Conservation (phyloP, 2,888 invertebrate genomes). For the Prostheceraeus crozeri region DNA sequence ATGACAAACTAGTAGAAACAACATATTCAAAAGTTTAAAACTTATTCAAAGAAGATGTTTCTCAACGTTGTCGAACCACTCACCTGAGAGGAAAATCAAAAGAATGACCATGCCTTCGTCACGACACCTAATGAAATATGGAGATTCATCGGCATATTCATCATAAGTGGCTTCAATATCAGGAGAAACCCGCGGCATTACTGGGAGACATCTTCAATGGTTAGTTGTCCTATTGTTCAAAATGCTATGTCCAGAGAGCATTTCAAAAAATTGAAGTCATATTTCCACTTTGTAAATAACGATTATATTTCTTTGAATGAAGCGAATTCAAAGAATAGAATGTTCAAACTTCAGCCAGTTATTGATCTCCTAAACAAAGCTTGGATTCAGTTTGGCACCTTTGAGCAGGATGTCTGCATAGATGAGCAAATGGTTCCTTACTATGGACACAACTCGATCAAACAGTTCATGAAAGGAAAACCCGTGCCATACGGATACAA, state of each 20-base stretch:
- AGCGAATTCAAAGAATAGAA: neutral
- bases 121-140: neutral
- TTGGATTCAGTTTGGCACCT: neutral
- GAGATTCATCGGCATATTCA: constrained; percentile 5
- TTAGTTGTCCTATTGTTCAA: neutral
- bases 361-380: neutral
- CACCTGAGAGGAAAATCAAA: no score
- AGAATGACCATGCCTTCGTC: constrained; percentile 2
- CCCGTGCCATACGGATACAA: neutral
- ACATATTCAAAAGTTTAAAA: no score
- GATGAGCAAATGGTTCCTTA: constrained; percentile 13
- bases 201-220: constrained; percentile 8
- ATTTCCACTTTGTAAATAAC: neutral
- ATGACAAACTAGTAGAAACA: no score
- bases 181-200: neutral
- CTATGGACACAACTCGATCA: neutral
- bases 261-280: constrained; percentile 15
- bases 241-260: neutral
- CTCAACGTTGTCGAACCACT: no score
- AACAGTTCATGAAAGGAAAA: constrained; percentile 1
- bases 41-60: no score
- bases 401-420: neutral
- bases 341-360: constrained; percentile 12
- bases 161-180: constrained; percentile 3
- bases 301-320: no score